Evolutionary conservation across 2,113 vertebrate genomes (phyloP), one percentile per base, ranked within the genome.

Genomic region (Mohoua ochrocephala): DNA sequence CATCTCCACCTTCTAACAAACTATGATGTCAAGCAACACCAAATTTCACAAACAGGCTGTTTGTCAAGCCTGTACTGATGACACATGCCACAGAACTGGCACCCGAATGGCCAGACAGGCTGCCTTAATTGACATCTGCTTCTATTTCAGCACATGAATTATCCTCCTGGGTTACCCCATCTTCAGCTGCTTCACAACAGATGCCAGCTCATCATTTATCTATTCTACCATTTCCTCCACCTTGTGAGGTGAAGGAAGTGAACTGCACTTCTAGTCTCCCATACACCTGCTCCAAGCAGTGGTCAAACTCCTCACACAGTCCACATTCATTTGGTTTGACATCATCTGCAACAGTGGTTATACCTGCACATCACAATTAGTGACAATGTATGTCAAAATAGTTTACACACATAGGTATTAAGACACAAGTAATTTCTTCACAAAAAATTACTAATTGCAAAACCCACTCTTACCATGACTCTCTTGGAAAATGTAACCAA

Each of bases 41-140:
- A 15, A 74, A 96, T 96, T 97, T 96, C 85, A 94, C 31, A 24
- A 88, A 75, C 63, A 76, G 78, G 27, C 56, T 92, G 47, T 57
- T 79, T 79, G 80, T 84, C 63, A 89, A 93, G 44, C 31, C 80
- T 41, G 31, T 60, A 45, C 47, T 80, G 69, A 63, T 2, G 30
- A 91, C 52, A 95, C 73, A 37, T 37, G 39, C 88, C 77, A 75
- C 39, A 74, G 78, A 95, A 64, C 80, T 85, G 73, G 80, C 69
- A 95, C 33, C 49, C 1, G 0, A 81, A 86, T 22, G 78, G 67
- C 49, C 85, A 91, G 82, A 53, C 60, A 95, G 89, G 37, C 59
- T 77, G 85, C 71, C 41, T 83, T 86, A 92, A 94, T 30, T 92
- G 89, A 94, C 82, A 95, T 86, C 81, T 94, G 84, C 39, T 96